Evolutionary conservation across 2,113 vertebrate genomes (phyloP).

Genomic region (Phyllostomus discolor): DNA sequence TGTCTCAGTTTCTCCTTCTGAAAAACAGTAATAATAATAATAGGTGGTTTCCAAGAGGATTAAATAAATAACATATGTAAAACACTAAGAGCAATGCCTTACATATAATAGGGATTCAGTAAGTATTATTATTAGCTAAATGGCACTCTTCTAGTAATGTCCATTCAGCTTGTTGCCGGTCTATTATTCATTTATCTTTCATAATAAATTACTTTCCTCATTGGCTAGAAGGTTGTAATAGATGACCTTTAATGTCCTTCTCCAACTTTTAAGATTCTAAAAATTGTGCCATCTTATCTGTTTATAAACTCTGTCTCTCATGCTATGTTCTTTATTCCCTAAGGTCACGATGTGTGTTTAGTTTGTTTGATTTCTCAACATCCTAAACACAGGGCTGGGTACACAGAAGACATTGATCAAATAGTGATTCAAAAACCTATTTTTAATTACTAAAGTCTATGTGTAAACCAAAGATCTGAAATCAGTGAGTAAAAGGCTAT

Average conservation of each 20-base stretch:
- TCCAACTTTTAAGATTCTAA: not conserved
- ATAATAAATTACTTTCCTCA: not conserved
- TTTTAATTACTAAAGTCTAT: not conserved
- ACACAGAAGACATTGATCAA: not conserved
- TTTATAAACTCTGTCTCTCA: not conserved
- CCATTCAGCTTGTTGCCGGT: not conserved
- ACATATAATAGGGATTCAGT: not conserved
- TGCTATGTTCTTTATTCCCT: not conserved
- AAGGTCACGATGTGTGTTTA: not conserved
- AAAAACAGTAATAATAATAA: not conserved
- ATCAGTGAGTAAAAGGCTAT: not conserved
- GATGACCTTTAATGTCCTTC: not conserved
- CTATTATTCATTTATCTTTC: not conserved
- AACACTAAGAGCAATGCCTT: not conserved
- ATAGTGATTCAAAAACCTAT: not conserved
- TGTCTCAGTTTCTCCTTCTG: not conserved
- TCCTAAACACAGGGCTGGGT: not conserved
- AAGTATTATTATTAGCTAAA: not conserved
- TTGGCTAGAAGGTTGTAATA: not conserved
- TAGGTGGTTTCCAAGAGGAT: not conserved
- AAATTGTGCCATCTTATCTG: not conserved
- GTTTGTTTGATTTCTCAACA: not conserved
- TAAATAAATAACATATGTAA: not conserved
- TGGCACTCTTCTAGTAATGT: not conserved
- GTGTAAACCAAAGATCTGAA: not conserved